Percentiles rank a stretch among this genome's conserved stretches.
Conservation (phyloP, 2,113 vertebrate species). For the Candoia aspera region DNA sequence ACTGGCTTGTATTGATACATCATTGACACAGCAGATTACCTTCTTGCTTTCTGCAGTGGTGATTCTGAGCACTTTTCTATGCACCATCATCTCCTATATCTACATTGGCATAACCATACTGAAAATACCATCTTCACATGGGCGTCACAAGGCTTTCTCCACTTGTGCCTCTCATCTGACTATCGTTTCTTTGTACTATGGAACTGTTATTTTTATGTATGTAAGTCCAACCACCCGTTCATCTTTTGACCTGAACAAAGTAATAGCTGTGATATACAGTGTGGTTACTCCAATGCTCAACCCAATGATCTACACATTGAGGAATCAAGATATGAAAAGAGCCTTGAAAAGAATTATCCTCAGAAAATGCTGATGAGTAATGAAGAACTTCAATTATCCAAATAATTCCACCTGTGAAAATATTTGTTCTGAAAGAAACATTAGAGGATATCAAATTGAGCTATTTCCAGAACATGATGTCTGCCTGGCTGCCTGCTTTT, state of each 20-base stretch:
- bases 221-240: slow-evolving; percentile 11
- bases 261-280: slow-evolving; percentile 19
- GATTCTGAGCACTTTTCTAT: slow-evolving; percentile 22
- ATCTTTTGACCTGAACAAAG: slow-evolving; percentile 29
- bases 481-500: background rate
- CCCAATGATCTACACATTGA: slow-evolving; percentile 17
- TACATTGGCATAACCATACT: slow-evolving; percentile 10
- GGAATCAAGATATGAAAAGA: slow-evolving; percentile 21
- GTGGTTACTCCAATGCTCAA: slow-evolving; percentile 25
- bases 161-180: slow-evolving; percentile 18
- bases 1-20: slow-evolving; percentile 16
- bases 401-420: background rate
- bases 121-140: slow-evolving; percentile 6
- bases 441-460: background rate
- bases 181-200: background rate
- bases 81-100: slow-evolving; percentile 15
- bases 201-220: slow-evolving; percentile 32
- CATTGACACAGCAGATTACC: background rate
- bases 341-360: background rate
- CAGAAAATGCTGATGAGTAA: background rate
- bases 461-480: too few relatives aligned
- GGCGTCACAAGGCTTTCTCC: slow-evolving; percentile 11
- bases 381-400: background rate
- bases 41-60: slow-evolving; percentile 10
- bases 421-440: background rate